Evolutionary conservation across 2,113 vertebrate genomes (phyloP), one percentile per base, ranked within the genome.

Genomic region (Sander vitreus): DNA sequence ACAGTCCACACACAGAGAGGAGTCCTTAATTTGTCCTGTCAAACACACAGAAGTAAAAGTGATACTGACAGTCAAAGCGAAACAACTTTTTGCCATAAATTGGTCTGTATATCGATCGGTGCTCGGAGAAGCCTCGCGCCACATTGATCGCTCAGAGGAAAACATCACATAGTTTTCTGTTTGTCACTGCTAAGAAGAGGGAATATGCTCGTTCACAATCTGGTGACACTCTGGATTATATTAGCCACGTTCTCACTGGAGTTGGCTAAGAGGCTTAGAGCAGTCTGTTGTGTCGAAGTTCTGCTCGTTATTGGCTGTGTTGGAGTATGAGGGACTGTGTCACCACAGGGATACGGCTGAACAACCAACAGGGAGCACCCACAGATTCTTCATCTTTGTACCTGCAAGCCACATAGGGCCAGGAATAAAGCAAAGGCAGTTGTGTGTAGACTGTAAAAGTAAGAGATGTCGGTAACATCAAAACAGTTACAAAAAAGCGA

Each of bases 21-120:
- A 72, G 5, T 63, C 54, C 30, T 71, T 59, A n/a, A 74, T 74
- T 21, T 30, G 10, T 58, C n/a, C 48, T 63, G 11, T 81, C 51
- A 70, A 62, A 76, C 58, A 73, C 66, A 73, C 50, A 47, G 30
- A 58, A 67, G 45, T 65, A 59, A 50, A 78, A 85, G 47, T 62
- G 65, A 63, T 62, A 65, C 72, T 81, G 50, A 71, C 21, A 53
- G 74, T 67, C 53, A 62, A 70, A 55, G 39, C 11, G 1, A 43
- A 70, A 53, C 27, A 58, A 64, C 39, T 57, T 63, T 76, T 67
- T n/a, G 30, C 16, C 67, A 58, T 79, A 74, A 81, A 88, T 76
- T 84, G 71, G 64, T 70, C 57, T 71, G 23, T 36, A 5, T 21
- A 85, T 71, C 60, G 25, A 84, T 74, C 11, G 1, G 16, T 57